Conservation (phyloP, 2,797 vertebrate species). For the Clarias laeviceps region DNA sequence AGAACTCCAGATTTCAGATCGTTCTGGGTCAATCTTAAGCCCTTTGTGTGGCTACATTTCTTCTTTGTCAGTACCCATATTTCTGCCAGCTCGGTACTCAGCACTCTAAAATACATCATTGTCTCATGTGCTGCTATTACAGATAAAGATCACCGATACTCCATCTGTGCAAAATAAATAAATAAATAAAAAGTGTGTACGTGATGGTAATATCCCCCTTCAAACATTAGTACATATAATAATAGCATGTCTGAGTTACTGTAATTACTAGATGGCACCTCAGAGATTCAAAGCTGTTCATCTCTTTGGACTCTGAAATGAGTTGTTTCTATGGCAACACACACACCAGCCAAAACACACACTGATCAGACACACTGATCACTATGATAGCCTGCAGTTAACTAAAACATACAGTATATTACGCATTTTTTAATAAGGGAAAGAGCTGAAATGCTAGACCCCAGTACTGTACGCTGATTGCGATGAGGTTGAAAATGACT, state of each 20-base stretch:
- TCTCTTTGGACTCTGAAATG: conserved; percentile 5
- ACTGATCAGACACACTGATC: conserved; percentile 19
- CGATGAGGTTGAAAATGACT: neutral
- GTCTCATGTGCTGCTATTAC: neutral
- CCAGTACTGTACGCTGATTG: neutral
- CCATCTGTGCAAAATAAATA: neutral
- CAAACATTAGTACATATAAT: conserved; percentile 6
- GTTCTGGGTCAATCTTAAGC: neutral
- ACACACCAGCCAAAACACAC: conserved; percentile 13
- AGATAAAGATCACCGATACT: neutral
- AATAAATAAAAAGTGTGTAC: no score
- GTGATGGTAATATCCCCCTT: neutral
- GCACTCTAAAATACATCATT: neutral
- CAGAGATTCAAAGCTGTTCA: conserved; percentile 2
- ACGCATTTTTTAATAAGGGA: neutral
- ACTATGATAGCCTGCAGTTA: neutral
- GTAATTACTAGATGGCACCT: conserved; percentile 4
- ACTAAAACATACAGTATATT: neutral
- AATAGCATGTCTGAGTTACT: conserved; percentile 10
- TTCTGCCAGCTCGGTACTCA: neutral
- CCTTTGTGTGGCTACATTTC: neutral
- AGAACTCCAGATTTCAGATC: neutral
- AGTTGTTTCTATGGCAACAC: conserved; percentile 28
- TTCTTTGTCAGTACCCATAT: neutral
- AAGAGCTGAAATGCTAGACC: conserved; percentile 1